Evolutionary conservation across 2,797 vertebrate species (phyloP), one percentile per base, ranked within the genome.

Genomic region (Aeoliscus strigatus): DNA sequence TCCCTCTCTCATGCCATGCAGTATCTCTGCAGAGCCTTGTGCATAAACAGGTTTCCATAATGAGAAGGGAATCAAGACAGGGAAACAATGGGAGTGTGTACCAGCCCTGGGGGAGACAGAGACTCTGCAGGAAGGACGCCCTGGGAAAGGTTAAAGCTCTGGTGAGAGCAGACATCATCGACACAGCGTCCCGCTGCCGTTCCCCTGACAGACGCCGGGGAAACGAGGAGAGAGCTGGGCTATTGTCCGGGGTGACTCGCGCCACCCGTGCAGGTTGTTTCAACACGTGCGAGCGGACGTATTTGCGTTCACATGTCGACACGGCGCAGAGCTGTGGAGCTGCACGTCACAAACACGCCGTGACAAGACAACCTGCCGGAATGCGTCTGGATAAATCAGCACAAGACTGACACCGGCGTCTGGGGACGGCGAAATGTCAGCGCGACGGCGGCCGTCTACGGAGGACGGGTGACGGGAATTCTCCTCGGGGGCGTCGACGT

Each of bases 91-190:
- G 69, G 58, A 34, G 11, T 38, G 39, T 45, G 51, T 35, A 32
- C 45, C 47, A 27, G 48, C 58, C 44, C n/a, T 3, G 25, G 70
- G 62, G 58, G 46, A 38, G 8, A 24, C 10, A 28, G 9, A 41
- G 31, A 16, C 58, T 41, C 51, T 27, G 60, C 54, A 63, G 66
- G 69, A 46, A 55, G 47, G 51, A 60, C 8, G 51, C 63, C 24
- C 58, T 55, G 42, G 56, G 46, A 82, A 81, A 81, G 75, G 77
- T 85, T 82, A 77, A 48, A 60, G 51, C 73, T 61, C 64, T 30
- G 51, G 39, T 64, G 60, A 66, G 63, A 51, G 35, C 33, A n/a
- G 34, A 14, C 60, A 31, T 56, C 64, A 57, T 40, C 68, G 38
- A 43, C 66, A 58, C 50, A 35, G 39, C 14, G 2, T 54, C 63